Conservation (phyloP, 2,797 vertebrate genomes). For the Margarornis squamiger region DNA sequence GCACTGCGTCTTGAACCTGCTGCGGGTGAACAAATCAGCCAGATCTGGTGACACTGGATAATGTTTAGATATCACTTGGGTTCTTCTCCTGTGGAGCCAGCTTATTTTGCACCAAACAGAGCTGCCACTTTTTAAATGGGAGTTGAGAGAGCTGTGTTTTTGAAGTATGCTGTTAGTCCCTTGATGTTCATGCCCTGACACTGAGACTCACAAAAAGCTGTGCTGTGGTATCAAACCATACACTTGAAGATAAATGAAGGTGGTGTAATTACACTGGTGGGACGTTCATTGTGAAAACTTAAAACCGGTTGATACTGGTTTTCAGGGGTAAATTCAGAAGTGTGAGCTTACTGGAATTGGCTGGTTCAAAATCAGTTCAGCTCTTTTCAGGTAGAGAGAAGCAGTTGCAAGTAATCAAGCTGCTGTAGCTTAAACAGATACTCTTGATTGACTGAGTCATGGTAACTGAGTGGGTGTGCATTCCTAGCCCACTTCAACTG, state of each 20-base stretch:
- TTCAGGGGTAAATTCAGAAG: neutral
- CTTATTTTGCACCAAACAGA: neutral
- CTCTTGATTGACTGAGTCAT: conserved; percentile 54
- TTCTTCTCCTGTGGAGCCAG: neutral
- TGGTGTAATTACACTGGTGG: neutral
- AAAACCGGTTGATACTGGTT: neutral
- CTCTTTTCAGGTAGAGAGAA: conserved; percentile 16
- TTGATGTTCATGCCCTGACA: neutral
- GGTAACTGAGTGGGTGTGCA: conserved; percentile 37
- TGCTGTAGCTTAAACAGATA: conserved; percentile 30
- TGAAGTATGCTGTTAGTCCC: neutral
- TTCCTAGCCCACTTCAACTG: conserved; percentile 55
- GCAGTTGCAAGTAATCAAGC: conserved; percentile 13
- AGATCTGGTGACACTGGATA: neutral
- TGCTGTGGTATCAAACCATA: neutral
- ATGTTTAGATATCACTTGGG: neutral
- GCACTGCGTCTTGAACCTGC: neutral
- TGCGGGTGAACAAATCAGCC: neutral
- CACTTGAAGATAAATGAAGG: neutral
- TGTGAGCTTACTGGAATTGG: neutral
- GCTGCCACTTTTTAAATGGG: neutral
- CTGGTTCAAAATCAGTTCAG: conserved; percentile 16
- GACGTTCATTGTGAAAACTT: neutral
- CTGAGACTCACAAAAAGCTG: neutral
- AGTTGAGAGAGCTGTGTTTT: neutral